These are phyloP conservation scores for Brachionus manjavacas DNA, from an alignment of 1,140 invertebrate genomes.

Conservation along the genomic window DNA sequence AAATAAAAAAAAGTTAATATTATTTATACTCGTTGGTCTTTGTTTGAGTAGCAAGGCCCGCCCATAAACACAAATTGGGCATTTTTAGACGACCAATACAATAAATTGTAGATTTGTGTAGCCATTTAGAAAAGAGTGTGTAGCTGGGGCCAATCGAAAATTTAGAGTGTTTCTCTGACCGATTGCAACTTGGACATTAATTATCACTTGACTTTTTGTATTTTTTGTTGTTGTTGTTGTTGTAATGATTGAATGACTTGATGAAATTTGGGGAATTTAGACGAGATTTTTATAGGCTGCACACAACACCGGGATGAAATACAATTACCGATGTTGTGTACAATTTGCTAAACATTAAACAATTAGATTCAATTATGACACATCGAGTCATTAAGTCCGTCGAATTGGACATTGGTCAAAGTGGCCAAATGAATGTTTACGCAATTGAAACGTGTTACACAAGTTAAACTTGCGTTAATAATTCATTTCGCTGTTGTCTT, in stretches of 20 bases:
- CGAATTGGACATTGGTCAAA: background rate
- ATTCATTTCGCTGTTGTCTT: background rate
- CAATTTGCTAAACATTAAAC: conserved; percentile 12
- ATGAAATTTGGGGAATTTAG: conserved; percentile 30
- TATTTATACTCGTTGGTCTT: background rate
- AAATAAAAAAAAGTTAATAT: conserved; percentile 27
- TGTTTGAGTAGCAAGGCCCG: background rate
- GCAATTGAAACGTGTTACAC: background rate
- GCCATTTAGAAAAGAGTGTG: background rate
- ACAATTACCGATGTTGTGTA: background rate
- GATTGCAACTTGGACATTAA: background rate
- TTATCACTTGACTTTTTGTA: conserved; percentile 32
- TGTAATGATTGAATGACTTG: conserved; percentile 32
- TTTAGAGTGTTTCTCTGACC: background rate
- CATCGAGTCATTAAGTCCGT: conserved; percentile 30
- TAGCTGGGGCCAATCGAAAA: background rate
- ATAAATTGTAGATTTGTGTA: background rate
- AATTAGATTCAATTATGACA: conserved; percentile 37
- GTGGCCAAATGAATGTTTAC: background rate
- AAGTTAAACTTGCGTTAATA: background rate
- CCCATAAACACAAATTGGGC: background rate
- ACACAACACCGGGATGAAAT: background rate
- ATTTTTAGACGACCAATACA: background rate
- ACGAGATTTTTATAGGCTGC: conserved; percentile 24
- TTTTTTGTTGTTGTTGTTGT: background rate